Evolutionary conservation across 2,113 vertebrate genomes (phyloP).

Genomic region (Stigmatopora argus): DNA sequence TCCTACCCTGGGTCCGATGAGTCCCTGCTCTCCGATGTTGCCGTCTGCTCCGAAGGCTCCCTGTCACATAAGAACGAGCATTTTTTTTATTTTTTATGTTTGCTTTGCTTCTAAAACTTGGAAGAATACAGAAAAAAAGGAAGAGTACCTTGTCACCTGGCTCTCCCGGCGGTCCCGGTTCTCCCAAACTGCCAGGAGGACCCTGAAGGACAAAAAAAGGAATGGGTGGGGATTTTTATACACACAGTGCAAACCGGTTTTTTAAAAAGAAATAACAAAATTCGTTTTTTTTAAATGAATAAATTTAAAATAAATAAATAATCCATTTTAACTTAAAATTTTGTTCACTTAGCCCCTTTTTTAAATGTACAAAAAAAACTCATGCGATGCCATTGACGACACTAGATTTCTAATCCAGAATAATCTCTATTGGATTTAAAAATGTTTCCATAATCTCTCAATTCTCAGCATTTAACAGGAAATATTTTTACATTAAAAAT

Average conservation of each 20-base stretch:
- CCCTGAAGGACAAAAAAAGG: conserved; percentile 67
- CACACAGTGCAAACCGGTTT: not conserved
- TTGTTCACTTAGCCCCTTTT: too few species aligned
- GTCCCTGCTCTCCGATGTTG: conserved; percentile 82
- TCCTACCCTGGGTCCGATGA: conserved; percentile 83
- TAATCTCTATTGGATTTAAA: too few species aligned
- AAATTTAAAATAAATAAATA: too few species aligned
- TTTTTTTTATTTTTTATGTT: not conserved
- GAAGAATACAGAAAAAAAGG: not conserved
- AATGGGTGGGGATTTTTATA: not conserved
- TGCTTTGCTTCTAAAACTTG: not conserved
- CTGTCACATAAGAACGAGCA: conserved; percentile 56
- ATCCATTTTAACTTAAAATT: too few species aligned
- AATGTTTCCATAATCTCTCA: too few species aligned
- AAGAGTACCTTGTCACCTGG: conserved; percentile 80
- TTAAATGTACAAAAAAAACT: too few species aligned
- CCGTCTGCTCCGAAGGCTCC: conserved; percentile 82
- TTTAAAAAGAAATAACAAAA: too few species aligned
- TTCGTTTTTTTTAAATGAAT: too few species aligned
- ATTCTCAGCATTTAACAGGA: too few species aligned
- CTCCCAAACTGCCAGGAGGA: conserved; percentile 74
- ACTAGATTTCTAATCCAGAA: too few species aligned
- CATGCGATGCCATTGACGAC: too few species aligned
- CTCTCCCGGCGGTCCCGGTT: conserved; percentile 83
- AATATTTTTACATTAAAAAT: too few species aligned